Percentiles rank a stretch among this genome's conserved stretches.
Evolutionary conservation across 1,140 invertebrate genomes (phyloP).

Genomic region (Bombyx mori): ASM3026992v2 NC_085117.1:16277001-16277500

Average conservation of each 20-base stretch:
- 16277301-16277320: too few species aligned
- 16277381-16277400: too few species aligned
- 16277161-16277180: slow-evolving; percentile 33
- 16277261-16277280: neutral
- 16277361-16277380: too few species aligned
- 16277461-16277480: slow-evolving; percentile 12
- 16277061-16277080: slow-evolving; percentile 57
- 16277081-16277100: slow-evolving; percentile 30
- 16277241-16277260: neutral
- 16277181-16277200: slow-evolving; percentile 19
- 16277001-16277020: slow-evolving; percentile 25
- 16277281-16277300: too few species aligned
- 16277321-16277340: too few species aligned
- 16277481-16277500: slow-evolving; percentile 14
- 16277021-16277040: slow-evolving; percentile 33
- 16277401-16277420: too few species aligned
- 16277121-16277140: slow-evolving; percentile 37
- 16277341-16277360: too few species aligned
- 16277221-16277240: slow-evolving; percentile 1
- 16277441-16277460: too few species aligned
- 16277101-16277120: slow-evolving; percentile 23
- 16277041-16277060: slow-evolving; percentile 32
- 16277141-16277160: slow-evolving; percentile 32
- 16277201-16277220: slow-evolving; percentile 11
- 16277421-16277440: too few species aligned